Base-by-base conservation (phyloP, 1,140 invertebrate species). In the Dendrolimus punctatus region DNA sequence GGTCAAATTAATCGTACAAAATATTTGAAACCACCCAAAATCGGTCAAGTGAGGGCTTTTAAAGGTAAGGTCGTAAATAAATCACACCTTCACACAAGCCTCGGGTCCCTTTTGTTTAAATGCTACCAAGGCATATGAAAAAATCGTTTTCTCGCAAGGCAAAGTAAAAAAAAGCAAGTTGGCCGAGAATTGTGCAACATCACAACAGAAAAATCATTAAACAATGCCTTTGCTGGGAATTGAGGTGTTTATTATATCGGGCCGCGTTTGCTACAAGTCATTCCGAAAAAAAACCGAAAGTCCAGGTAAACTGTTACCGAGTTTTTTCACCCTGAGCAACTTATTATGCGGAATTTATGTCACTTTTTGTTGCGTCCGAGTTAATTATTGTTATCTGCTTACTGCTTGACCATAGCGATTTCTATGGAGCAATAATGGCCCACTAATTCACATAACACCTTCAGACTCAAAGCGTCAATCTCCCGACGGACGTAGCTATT, bases 281-380 rank as follows among this genome's bases (percentile, higher is more conserved):
- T 68, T 67, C 68, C 60, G 72, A 76, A 79, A 80, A n/a, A 81
- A 80, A 78, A 76, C 37, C 58, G 58, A 68, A 52, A 23, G 23
- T 67, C 59, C 83, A 86, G 83, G 83, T 86, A 86, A 82, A 72
- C 57, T 73, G 58, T 66, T 59, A 62, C 60, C 62, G 44, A 53
- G 61, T 73, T 75, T 80, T 75, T 80, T 81, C 69, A 71, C 51
- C 62, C 53, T 55, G 53, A 54, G 55, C 71, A 74, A 80, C 80
- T 86, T 86, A 86, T 84, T 84, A 86, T 82, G 73, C 80, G 69
- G 80, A 78, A 84, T 85, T 83, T 83, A 85, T 86, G 83, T 83
- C 83, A 86, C 71, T 86, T 84, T 86, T 86, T 86, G 78, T 77
- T 62, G 59, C 65, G 76, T 83, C 76, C 78, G 61, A 80, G 64